Base-by-base conservation (phyloP, 2,888 invertebrate genomes). In the Melieria crassipennis region DNA sequence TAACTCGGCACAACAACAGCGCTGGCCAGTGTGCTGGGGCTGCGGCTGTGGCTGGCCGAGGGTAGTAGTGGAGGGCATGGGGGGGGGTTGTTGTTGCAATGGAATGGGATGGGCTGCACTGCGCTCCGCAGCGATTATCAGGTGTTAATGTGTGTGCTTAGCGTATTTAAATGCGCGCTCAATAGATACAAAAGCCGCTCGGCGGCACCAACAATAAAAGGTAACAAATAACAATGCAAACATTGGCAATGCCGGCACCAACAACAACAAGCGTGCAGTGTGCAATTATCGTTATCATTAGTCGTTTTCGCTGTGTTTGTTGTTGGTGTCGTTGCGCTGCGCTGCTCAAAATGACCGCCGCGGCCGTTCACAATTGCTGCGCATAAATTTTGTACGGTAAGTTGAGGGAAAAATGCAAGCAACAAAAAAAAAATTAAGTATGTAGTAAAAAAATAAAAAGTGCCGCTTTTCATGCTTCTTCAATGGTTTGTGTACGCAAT, bases 131-230 rank as follows among this genome's bases (percentile, higher is more conserved):
- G 67, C 60, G 30, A 58, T 73, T 78, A 79, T 83, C 82, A 84
- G 84, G 83, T 83, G 83, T 80, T 83, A 84, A 84, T 82, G 79
- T 79, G 79, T 81, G 80, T 79, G 80, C 81, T 82, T 81, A 65
- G 52, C 56, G 42, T 42, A 64, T 52, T n/a, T 57, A 6, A 57
- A 61, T 61, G 56, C 56, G 46, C 63, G 43, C 9, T 7, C 42
- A 43, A 60, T 30, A 58, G 30, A 55, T n/a, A 42, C 43, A 47
- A 43, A 48, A 55, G n/a, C 45, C 48, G 55, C 30, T 56, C 55
- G 11, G 56, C 43, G 57, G 11, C 61, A 56, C 46, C 30, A 16
- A 10, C 48, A 61, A 58, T 45, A 43, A 47, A 5, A 50, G 52
- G 45, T 57, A 50, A 60, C 16, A 50, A 65, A 55, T 55, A 43